Base-by-base conservation (phyloP, 2,888 invertebrate species). In the Euclidia mi region DNA sequence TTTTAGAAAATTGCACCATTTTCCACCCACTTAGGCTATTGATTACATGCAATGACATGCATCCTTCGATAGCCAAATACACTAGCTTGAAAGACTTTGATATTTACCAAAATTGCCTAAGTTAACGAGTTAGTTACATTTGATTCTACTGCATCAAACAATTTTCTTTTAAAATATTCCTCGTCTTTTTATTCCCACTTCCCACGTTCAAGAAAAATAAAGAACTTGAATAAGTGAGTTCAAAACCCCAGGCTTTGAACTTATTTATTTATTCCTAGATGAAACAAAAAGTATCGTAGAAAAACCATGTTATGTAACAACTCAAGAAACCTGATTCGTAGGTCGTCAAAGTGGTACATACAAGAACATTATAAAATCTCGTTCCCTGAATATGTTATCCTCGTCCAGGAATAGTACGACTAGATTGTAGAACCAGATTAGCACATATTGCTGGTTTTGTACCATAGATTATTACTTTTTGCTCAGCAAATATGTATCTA, bases 331-430 rank as follows among this genome's bases (percentile, higher is more conserved):
- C 41, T 46, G 60, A 20, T 34, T 25, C 32, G n/a, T 40, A 17
- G 20, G 20, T 25, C 20, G 20, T 25, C 20, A 25, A 25, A 37
- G 40, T 38, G 37, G 56, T 14, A 46, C n/a, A n/a, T 29, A 12
- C 50, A 51, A 52, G 55, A 35, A 61, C 52, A 56, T 68, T 52
- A 57, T 60, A 61, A 60, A 61, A 57, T 70, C 73, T 46, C 17
- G 73, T 69, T 50, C 29, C 43, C 17, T 43, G 35, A 15, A 44
- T 38, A 11, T 15, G 20, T 17, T 43, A 12, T 10, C 35, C 28
- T 34, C n/a, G 11, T n/a, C 17, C 31, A 51, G n/a, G 31, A 44
- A 32, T 34, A 25, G 34, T 29, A 11, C 2, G n/a, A 25, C 14
- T 3, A 28, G 20, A 3, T 25, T 25, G 20, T 25, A 25, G 12